A percentile compares a stretch with the other conserved stretches of the same genome.
These are phyloP conservation scores for Passer montanus DNA, from an alignment of 2,113 vertebrate species.

Conservation along the genomic window DNA sequence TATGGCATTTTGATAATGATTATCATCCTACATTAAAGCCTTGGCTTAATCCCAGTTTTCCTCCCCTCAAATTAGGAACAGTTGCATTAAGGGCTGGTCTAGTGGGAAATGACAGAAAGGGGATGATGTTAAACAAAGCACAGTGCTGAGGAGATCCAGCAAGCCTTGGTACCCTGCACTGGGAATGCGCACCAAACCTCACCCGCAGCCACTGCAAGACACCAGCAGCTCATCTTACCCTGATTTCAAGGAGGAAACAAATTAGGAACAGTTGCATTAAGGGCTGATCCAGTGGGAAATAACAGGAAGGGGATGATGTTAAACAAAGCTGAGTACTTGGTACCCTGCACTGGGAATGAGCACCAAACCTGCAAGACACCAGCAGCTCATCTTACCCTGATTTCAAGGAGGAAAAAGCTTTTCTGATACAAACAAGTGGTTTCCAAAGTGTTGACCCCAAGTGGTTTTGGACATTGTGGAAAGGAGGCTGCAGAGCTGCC, in stretches of 20 bases:
- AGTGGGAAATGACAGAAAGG: background rate
- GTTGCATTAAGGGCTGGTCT: background rate
- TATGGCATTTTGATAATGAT: background rate
- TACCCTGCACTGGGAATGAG: background rate
- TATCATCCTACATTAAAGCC: background rate
- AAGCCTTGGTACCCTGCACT: rapidly evolving
- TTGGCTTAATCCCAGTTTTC: background rate
- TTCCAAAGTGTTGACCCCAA: background rate
- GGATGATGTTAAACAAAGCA: background rate
- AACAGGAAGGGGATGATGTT: background rate
- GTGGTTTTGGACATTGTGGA: background rate
- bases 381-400: background rate
- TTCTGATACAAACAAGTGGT: background rate
- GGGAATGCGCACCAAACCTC: too few relatives aligned
- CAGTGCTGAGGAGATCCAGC: background rate
- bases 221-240: too few relatives aligned
- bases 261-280: background rate
- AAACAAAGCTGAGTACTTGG: background rate
- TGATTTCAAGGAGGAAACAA: too few relatives aligned
- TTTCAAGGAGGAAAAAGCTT: background rate
- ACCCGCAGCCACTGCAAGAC: too few relatives aligned
- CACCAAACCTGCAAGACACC: background rate
- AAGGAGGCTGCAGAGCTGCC: background rate
- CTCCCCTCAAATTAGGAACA: background rate
- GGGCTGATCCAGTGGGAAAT: background rate